Evolutionary conservation across 2,113 vertebrate genomes (phyloP).

Genomic region (Anthoscopus minutus): DNA sequence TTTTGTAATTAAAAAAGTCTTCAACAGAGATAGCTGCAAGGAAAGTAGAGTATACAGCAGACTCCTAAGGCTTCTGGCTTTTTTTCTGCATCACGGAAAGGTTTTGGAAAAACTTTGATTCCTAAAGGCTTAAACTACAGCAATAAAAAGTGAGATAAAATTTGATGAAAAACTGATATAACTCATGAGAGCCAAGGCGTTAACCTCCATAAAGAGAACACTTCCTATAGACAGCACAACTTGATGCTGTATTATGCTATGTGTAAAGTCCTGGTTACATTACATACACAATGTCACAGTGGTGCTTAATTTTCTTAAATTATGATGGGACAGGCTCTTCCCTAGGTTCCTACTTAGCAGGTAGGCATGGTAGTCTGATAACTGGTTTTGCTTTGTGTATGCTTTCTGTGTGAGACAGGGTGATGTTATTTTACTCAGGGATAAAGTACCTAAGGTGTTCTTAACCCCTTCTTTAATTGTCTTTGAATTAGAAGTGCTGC

Average conservation of each 20-base stretch:
- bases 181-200: not conserved
- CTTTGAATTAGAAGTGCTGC: not conserved
- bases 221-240: not conserved
- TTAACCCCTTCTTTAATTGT: not conserved
- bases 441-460: not conserved
- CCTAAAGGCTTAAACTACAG: not conserved
- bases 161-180: not conserved
- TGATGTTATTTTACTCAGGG: not conserved
- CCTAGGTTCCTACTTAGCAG: not conserved
- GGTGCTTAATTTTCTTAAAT: not conserved
- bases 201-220: not conserved
- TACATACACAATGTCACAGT: fast-evolving
- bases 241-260: no score
- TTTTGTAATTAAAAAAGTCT: constrained; percentile 42
- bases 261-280: not conserved
- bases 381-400: not conserved
- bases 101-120: not conserved
- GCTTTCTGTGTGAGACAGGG: not conserved
- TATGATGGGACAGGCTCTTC: not conserved
- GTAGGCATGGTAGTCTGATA: no score
- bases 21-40: not conserved
- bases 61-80: not conserved
- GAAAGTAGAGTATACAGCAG: not conserved
- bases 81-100: not conserved
- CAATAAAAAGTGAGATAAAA: not conserved